These are phyloP conservation scores for Lamellibrachia satsuma DNA, from an alignment of 2,888 invertebrate genomes.

Conservation along the genomic window DNA sequence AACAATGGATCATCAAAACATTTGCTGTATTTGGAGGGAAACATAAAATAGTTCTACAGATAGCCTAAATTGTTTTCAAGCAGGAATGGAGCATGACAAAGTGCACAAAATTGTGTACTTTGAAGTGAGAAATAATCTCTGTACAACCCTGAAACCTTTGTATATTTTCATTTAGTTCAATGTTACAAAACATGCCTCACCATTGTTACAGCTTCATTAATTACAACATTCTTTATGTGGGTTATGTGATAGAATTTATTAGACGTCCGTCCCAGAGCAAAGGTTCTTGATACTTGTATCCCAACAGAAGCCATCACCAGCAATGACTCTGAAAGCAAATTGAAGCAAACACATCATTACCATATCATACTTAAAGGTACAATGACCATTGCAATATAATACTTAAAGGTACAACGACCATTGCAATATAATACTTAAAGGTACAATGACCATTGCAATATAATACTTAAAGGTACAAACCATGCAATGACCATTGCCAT, in stretches of 20 bases:
- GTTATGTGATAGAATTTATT: conserved; percentile 36
- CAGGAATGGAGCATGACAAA: not conserved
- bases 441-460: too few species aligned
- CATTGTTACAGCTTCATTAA: conserved; percentile 42
- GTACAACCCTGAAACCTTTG: too few species aligned
- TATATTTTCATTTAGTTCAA: too few species aligned
- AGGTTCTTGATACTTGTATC: conserved; percentile 39
- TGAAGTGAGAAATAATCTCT: too few species aligned
- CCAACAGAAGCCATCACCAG: conserved; percentile 38
- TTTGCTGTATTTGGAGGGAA: not conserved
- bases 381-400: too few species aligned
- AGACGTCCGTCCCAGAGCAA: conserved; percentile 35
- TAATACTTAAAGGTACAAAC: too few species aligned
- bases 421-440: too few species aligned
- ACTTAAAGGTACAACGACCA: too few species aligned
- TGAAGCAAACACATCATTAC: conserved; percentile 21
- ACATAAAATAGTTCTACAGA: not conserved
- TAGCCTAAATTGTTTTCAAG: not conserved
- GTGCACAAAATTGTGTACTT: too few species aligned
- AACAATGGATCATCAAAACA: not conserved
- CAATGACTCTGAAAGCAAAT: conserved; percentile 36
- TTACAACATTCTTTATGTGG: conserved; percentile 36
- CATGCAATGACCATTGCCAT: too few species aligned
- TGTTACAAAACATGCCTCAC: conserved; percentile 24
- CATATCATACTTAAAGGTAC: not conserved